Base-by-base conservation (phyloP, 64 coral and sea anemone genomes). In the Astreopora myriophthalma region DNA sequence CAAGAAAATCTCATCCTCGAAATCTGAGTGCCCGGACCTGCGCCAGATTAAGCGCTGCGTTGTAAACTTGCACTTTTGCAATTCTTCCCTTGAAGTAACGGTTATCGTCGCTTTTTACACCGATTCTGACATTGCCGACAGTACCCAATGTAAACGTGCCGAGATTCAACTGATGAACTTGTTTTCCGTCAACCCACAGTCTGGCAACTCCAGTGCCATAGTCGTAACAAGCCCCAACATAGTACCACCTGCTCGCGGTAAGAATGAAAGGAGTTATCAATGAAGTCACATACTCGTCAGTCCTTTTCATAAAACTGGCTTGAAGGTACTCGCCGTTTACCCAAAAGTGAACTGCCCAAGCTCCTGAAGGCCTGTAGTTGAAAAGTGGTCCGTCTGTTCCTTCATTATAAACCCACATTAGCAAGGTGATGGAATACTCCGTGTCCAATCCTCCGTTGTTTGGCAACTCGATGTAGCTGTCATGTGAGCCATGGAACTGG, bases 391-490 rank as follows among this genome's bases (percentile, higher is more conserved):
- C 95, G 13, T 64, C 19, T 51, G 29, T 24, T 28, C 91, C 89
- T 74, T 97, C 87, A 17, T 72, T 87, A 34, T 86, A 94, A 22
- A 97, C 87, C 95, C 95, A 97, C 67, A 89, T 80, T 12, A 80
- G 34, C 6, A 97, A 60, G 23, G 95, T 94, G 6, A 97, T 81
- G 6, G 95, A 97, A 23, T 81, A 78, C 66, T 66, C 32, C 1
- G 87, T 97, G 71, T 97, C 91, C 78, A 97, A 79, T 8, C 88
- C 85, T 29, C 95, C 95, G 48, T 68, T 94, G 46, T 97, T 97
- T n/a, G 95, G 95, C 61, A 93, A 82, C 14, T 44, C 64, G 12
- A 97, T 87, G 32, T 87, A 86, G 49, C 95, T 97, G 80, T 94
- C 61, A 5, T 28, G 35, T 7, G 37, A 14, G 14, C 95, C 95